Evolutionary conservation across 2,888 invertebrate genomes (phyloP).

Genomic region (Lathronympha strigana): DNA sequence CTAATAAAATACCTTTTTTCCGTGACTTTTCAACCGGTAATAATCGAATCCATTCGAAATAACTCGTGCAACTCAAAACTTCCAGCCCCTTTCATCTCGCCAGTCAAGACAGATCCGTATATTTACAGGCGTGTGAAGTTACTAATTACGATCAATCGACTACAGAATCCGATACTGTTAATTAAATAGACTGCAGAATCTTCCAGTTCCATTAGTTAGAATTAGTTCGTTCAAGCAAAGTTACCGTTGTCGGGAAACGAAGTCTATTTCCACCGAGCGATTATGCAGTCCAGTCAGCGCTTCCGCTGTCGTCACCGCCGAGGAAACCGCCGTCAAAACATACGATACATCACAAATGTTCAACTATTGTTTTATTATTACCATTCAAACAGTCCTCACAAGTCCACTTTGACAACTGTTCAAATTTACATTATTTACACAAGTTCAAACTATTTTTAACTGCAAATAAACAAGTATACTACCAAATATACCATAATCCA

Average conservation of each 20-base stretch:
- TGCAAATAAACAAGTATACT: not conserved
- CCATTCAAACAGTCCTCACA: conserved; percentile 39
- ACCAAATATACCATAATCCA: not conserved
- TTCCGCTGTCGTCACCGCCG: conserved; percentile 51
- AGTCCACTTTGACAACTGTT: conserved; percentile 25
- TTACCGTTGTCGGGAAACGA: conserved; percentile 62
- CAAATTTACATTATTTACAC: conserved; percentile 42
- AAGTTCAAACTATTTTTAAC: not conserved
- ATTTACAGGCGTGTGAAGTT: conserved; percentile 13
- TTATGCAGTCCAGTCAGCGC: conserved; percentile 59
- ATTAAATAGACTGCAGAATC: conserved; percentile 29
- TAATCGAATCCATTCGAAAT: conserved; percentile 1
- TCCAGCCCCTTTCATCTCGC: not conserved
- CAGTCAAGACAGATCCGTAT: not conserved
- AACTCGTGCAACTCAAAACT: conserved; percentile 3
- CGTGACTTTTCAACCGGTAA: conserved; percentile 14
- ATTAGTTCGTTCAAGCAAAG: conserved; percentile 46
- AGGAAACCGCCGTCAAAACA: conserved; percentile 71
- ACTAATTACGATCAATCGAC: conserved; percentile 23
- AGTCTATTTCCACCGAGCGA: conserved; percentile 69
- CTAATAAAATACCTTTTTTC: not conserved
- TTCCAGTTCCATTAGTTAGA: conserved; percentile 37
- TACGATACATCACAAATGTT: conserved; percentile 48
- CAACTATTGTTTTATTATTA: conserved; percentile 43
- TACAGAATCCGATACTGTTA: conserved; percentile 35